These are phyloP conservation scores for Melieria crassipennis DNA, from an alignment of 2,888 invertebrate genomes.

Conservation along the genomic window DNA sequence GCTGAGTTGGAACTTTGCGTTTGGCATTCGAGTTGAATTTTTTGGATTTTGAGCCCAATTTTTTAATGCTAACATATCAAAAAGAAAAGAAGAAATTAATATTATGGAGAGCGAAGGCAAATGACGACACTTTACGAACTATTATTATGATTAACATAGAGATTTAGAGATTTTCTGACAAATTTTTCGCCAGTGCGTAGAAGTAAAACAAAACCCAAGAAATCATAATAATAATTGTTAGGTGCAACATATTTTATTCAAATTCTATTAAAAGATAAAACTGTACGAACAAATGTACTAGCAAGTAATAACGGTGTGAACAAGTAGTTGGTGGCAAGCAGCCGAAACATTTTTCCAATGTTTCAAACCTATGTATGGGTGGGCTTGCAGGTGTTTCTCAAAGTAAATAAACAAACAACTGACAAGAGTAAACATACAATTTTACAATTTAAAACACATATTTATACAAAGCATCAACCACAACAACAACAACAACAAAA, in stretches of 20 bases:
- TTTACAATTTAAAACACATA: conserved; percentile 19
- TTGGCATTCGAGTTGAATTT: conserved; percentile 16
- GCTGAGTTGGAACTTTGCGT: conserved; percentile 45
- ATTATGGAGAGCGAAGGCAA: too few species aligned
- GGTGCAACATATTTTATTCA: too few species aligned
- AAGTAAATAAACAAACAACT: conserved; percentile 30
- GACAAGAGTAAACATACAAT: conserved; percentile 9
- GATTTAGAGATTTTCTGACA: conserved; percentile 26
- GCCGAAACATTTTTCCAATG: background rate
- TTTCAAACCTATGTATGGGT: background rate
- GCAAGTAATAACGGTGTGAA: too few species aligned
- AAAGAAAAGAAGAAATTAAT: background rate
- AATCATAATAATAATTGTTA: too few species aligned
- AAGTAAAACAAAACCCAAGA: background rate
- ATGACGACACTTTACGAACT: too few species aligned
- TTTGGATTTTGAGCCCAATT: conserved; percentile 24
- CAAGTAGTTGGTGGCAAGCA: too few species aligned
- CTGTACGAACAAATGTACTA: too few species aligned
- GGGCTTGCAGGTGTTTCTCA: conserved; percentile 18
- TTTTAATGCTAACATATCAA: conserved; percentile 35
- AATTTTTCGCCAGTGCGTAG: conserved; percentile 24
- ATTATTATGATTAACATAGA: conserved; percentile 1
- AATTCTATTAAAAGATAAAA: too few species aligned
- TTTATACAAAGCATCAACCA: conserved; percentile 4
- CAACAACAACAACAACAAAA: conserved; percentile 29